Base-by-base conservation (phyloP, 1,140 invertebrate genomes). In the Drosophila neocordata region DNA sequence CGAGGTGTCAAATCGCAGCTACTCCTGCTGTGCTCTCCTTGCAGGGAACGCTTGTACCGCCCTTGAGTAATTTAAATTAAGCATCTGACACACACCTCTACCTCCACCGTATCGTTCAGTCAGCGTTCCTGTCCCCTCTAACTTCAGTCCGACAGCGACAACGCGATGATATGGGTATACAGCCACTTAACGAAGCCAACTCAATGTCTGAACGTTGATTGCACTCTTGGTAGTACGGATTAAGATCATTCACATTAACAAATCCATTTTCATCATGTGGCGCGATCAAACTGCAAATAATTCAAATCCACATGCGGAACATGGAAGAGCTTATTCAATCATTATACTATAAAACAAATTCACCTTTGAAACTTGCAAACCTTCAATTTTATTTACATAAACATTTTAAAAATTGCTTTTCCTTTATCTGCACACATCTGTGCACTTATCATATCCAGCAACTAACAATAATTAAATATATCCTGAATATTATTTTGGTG, bases 1-100 rank as follows among this genome's bases (percentile, higher is more conserved):
- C 80, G 79, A 91, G 90, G 90, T 91, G 90, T 91, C 90, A 91
- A 90, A 91, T 91, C 90, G 81, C 90, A 91, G 90, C 90, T 91
- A 91, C 90, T 91, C 90, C 91, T 91, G 90, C 90, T 91, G 90
- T 88, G 89, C 69, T 44, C 66, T 55, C 77, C 73, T 34, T 55
- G 52, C 73, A 35, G 22, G 35, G 65, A 62, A 61, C 58, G 38
- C 52, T 65, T 57, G 69, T 56, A 56, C 78, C 75, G 71, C 83
- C 83, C 82, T 75, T 48, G 68, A 68, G 83, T 87, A 87, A 88
- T 87, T 88, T 88, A 87, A 87, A 87, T 87, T 87, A 87, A 87
- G 83, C 83, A 88, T 88, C 83, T 87, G 83, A 87, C 83, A 84
- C 83, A 85, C 82, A 85, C 82, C 74, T 87, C 78, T 64, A 52